phyloP scores from a whole-genome alignment of 2,888 invertebrate genomes.

The Aphodius granarius region DNA sequence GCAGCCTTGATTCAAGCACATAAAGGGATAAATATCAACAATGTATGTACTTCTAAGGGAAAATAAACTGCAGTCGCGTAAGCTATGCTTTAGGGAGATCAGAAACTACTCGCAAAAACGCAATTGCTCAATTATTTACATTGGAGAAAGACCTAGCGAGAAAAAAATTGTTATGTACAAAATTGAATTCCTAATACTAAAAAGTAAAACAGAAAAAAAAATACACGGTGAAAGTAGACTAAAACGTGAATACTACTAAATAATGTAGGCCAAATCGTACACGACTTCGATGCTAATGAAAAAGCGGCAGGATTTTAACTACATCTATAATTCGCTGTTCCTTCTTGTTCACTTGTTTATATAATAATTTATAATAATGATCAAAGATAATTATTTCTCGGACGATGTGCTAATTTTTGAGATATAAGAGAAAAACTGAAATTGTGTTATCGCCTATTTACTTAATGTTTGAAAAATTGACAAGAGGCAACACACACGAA shows the following conservation, averaged over 20 bases:
- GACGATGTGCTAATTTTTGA: no score
- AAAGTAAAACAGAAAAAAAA: not conserved
- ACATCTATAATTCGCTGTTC: constrained; percentile 47
- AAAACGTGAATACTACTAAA: not conserved
- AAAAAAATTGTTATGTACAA: constrained; percentile 4
- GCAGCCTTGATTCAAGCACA: not conserved
- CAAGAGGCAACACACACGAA: constrained; percentile 2
- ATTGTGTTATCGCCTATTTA: not conserved
- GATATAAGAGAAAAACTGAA: no score
- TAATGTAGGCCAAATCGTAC: not conserved
- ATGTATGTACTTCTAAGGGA: not conserved
- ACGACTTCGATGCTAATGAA: not conserved
- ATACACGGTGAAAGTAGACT: not conserved
- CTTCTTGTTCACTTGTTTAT: no score
- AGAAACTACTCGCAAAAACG: not conserved
- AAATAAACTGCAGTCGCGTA: not conserved
- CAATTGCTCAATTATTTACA: constrained; percentile 2
- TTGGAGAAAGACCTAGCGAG: constrained; percentile 9
- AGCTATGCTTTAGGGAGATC: not conserved
- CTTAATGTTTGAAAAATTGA: constrained; percentile 9
- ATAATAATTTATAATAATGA: no score
- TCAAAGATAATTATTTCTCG: no score
- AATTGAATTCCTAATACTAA: not conserved
- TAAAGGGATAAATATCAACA: not conserved
- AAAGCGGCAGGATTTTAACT: constrained; percentile 22